These are phyloP conservation scores for Pyralis farinalis DNA, from an alignment of 2,888 invertebrate species.

Conservation along the genomic window DNA sequence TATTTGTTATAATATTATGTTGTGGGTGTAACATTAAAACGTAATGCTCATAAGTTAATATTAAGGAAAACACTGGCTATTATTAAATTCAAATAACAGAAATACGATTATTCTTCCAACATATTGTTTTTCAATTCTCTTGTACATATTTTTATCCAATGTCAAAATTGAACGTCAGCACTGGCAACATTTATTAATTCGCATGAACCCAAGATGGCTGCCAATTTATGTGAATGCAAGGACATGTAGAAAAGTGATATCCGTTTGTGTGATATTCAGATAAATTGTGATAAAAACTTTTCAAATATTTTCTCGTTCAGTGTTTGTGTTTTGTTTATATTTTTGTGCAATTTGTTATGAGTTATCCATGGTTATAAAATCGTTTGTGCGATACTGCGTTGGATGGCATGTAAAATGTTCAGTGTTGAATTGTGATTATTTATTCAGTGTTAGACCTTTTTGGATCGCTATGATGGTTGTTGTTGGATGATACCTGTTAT, in stretches of 20 bases:
- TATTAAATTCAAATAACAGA: no score
- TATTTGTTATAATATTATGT: no score
- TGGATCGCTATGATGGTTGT: conserved; percentile 69
- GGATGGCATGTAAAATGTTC: conserved; percentile 68
- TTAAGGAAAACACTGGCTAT: no score
- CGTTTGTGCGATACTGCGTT: conserved; percentile 70
- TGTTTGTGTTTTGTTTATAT: conserved; percentile 55
- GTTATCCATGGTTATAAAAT: conserved; percentile 63
- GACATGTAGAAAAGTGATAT: conserved; percentile 72
- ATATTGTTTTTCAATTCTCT: no score
- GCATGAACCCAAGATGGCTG: conserved; percentile 77
- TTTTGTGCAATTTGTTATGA: conserved; percentile 70
- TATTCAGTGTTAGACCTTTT: conserved; percentile 70
- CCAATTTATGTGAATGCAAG: conserved; percentile 78
- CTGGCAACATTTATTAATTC: conserved; percentile 54
- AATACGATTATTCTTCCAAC: no score
- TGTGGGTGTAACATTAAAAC: no score
- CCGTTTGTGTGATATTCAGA: conserved; percentile 61
- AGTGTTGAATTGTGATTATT: conserved; percentile 78
- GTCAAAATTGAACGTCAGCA: conserved; percentile 19
- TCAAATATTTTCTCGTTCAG: conserved; percentile 47
- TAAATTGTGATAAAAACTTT: conserved; percentile 66
- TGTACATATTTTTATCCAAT: background rate
- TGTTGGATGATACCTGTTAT: conserved; percentile 75
- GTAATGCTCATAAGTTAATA: no score